Evolutionary conservation across 2,113 vertebrate species (phyloP).

Genomic region (Caloenas nicobarica): DNA sequence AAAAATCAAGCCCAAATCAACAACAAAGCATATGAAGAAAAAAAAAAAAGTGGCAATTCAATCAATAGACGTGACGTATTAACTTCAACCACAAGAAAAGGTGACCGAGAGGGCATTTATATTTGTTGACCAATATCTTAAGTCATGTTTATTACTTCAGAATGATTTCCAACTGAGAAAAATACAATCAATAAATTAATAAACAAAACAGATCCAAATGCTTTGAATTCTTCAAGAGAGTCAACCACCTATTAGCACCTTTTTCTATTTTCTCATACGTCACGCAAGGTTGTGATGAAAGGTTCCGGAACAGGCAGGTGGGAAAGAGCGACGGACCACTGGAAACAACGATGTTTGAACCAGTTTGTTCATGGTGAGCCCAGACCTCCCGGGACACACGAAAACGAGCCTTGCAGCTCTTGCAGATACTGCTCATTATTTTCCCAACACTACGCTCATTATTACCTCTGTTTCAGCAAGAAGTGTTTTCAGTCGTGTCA

Average conservation of each 20-base stretch:
- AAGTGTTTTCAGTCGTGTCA: constrained; percentile 93
- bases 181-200: background rate
- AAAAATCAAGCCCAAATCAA: background rate
- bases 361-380: background rate
- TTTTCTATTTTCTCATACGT: background rate
- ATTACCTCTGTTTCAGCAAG: constrained; percentile 95
- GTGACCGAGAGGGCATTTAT: background rate
- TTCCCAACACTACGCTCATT: background rate
- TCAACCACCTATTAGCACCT: background rate
- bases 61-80: background rate
- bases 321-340: background rate
- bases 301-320: background rate
- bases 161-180: background rate
- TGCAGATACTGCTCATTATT: background rate
- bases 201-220: background rate
- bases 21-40: background rate
- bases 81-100: background rate
- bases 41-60: background rate
- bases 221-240: background rate
- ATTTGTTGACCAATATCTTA: background rate
- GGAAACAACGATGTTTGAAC: background rate
- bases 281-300: background rate
- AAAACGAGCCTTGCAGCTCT: background rate
- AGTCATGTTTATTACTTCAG: background rate
- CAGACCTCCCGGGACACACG: background rate